phyloP scores from a whole-genome alignment of 2,888 invertebrate genomes.

The Cybosia mesomella region DNA sequence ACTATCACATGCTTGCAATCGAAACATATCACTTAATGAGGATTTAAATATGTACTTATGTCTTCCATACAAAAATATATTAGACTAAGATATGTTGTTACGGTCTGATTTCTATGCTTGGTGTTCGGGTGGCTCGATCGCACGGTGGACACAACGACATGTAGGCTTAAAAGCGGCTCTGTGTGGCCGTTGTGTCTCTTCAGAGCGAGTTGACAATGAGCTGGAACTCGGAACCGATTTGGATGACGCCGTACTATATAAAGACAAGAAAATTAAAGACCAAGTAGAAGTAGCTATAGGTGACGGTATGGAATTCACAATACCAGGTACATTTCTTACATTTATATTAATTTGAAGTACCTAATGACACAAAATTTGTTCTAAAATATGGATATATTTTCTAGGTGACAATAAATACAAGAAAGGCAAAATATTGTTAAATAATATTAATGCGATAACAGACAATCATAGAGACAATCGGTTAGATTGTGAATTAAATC shows the following conservation, averaged over 20 bases:
- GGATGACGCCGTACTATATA: constrained; percentile 94
- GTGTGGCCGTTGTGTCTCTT: constrained; percentile 90
- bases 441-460: constrained; percentile 93
- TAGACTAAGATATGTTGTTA: constrained; percentile 24
- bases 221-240: constrained; percentile 89
- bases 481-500: constrained; percentile 91
- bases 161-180: constrained; percentile 87
- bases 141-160: constrained; percentile 70
- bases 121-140: constrained; percentile 68
- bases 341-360: neutral
- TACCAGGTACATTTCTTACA: constrained; percentile 89
- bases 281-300: constrained; percentile 96
- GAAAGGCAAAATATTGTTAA: constrained; percentile 92
- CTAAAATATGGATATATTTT: constrained; percentile 47
- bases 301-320: constrained; percentile 97
- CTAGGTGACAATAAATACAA: constrained; percentile 94
- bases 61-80: constrained; percentile 7
- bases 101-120: constrained; percentile 87
- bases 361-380: constrained; percentile 5
- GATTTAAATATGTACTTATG: constrained; percentile 29
- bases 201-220: constrained; percentile 89
- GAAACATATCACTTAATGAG: constrained; percentile 23
- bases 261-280: constrained; percentile 95
- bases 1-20: neutral
- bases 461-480: constrained; percentile 92